Evolutionary conservation across 2,113 vertebrate species (phyloP), one percentile per base, ranked within the genome.

Genomic region (Cyanoramphus novaezelandiae): DNA sequence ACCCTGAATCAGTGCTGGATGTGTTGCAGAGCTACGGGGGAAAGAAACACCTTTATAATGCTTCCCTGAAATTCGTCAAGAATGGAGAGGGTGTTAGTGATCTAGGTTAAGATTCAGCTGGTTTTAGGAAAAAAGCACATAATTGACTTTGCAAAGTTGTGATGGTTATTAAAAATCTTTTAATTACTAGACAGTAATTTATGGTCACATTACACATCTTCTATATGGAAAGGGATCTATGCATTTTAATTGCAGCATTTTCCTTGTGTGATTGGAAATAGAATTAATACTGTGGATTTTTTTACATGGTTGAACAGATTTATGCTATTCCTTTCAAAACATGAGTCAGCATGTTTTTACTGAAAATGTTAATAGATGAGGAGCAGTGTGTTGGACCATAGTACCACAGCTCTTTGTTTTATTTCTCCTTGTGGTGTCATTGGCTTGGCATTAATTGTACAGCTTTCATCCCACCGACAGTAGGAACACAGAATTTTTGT

Each of bases 391-490:
- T 90, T 63, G 90, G 95, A 79, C 84, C 68, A 46, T 33, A 41
- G 71, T 92, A 72, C 92, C 82, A 50, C 82, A 86, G 93, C 96
- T 90, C 82, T 84, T 94, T 92, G 96, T 96, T 98, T 97, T 97
- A 97, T 96, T 91, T 97, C 92, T 97, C 97, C 98, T 94, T 76
- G 89, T 9, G 92, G 97, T 91, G 95, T 95, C 96, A 72, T 81
- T 94, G 80, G 63, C 68, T 92, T 75, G 95, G 92, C 95, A 93
- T 98, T 97, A 96, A 94, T 98, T 94, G 94, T 88, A 27, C 47
- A 31, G 82, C 95, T 97, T 96, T 95, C 92, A 74, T 94, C 84
- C 93, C 83, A 75, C 91, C 35, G 87, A 93, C 82, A 82, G 96
- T 39, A 82, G 93, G 90, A 80, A 70, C 24, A 31, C 72, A 11